Conservation (phyloP, 2,797 vertebrate genomes). For the Lemur catta region DNA sequence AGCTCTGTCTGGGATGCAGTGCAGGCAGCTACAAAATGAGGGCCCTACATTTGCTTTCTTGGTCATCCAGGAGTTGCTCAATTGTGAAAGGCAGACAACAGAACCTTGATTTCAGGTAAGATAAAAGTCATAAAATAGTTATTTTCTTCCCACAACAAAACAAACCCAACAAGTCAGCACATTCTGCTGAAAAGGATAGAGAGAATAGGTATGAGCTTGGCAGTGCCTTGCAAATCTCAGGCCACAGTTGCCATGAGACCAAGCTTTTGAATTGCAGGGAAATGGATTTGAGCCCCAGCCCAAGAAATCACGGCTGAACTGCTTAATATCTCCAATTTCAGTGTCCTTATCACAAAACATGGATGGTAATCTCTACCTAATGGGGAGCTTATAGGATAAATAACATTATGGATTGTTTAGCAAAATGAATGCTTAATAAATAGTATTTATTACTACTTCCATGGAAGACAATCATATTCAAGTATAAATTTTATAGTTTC, state of each 20-base stretch:
- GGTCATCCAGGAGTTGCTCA: background rate
- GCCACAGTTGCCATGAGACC: background rate
- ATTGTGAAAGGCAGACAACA: slow-evolving; percentile 16
- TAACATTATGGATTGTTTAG: slow-evolving; percentile 14
- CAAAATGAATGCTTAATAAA: slow-evolving; percentile 47
- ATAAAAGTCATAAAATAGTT: background rate
- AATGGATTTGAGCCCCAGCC: background rate
- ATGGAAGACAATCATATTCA: background rate
- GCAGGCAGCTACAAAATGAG: background rate
- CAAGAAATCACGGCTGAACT: background rate
- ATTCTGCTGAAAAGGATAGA: background rate
- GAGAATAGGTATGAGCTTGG: background rate
- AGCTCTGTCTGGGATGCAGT: background rate
- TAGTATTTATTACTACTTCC: slow-evolving; percentile 8
- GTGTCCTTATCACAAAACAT: background rate
- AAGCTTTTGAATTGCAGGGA: background rate
- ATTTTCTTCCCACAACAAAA: background rate
- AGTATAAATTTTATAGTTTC: background rate
- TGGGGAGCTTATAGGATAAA: background rate
- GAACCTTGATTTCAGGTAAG: background rate
- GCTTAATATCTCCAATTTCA: background rate
- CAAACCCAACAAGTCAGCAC: background rate
- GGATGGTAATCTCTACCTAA: background rate
- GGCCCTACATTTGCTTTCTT: background rate
- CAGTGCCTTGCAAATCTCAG: background rate